Evolutionary conservation across 2,113 vertebrate species (phyloP), one percentile per base, ranked within the genome.

Genomic region (Gopherus evgoodei): DNA sequence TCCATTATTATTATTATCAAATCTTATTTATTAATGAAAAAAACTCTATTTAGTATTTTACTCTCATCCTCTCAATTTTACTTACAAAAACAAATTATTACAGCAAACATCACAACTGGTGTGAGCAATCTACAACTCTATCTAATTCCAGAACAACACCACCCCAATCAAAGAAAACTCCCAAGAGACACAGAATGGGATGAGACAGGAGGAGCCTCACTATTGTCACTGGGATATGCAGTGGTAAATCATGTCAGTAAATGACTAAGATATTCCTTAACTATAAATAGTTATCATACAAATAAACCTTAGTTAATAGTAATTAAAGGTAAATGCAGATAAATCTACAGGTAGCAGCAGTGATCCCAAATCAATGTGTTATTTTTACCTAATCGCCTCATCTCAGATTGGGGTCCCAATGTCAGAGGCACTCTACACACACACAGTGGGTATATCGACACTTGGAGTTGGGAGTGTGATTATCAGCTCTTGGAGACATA

Each of bases 241-340:
- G 13, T 24, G 6, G 9, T 54, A 88, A 91, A 49, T 16, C 5
- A 35, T 72, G 38, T 5, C 44, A 52, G 59, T 6, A 62, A 81
- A 84, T 86, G 88, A 57, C 17, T 5, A 81, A 86, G 86, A 82
- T 52, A 56, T 84, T 75, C 27, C 13, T 75, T 80, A 65, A n/a
- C 14, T 3, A 42, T 72, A 49, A 75, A 82, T n/a, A 21, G 14
- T 3, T 24, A 78, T 78, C 75, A 78, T 78, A 16, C 25, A 79
- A 79, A 10, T 24, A 59, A 82, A 27, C 69, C 83, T 96, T 86
- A 72, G 54, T 42, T 86, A 42, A 12, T 27, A 56, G 84, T 79
- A 90, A 72, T 21, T 62, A 47, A 78, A 27, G 38, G 25, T 27
- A 76, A 76, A 76, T 47, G 8, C 6, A 79, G 57, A 22, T n/a